phyloP scores from a whole-genome alignment of 2,888 invertebrate genomes.

The Scaptomyza parva region DNA sequence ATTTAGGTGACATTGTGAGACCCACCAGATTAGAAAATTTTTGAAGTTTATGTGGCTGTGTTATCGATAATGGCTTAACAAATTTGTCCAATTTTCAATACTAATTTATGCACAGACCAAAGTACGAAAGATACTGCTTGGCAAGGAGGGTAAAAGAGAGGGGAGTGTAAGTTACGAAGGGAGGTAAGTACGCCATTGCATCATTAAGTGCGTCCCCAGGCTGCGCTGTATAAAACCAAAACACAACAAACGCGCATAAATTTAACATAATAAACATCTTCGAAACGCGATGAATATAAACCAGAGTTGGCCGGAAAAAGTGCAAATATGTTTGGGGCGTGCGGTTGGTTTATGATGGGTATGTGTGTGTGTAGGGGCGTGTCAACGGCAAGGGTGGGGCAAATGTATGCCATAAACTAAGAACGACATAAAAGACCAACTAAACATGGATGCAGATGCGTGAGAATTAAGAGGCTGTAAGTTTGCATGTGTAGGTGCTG shows the following conservation, averaged over 20 bases:
- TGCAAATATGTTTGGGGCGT: slow-evolving; percentile 54
- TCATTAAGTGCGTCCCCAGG: slow-evolving; percentile 24
- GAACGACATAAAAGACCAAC: slow-evolving; percentile 51
- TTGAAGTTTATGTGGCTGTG: too few species aligned
- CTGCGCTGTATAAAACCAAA: slow-evolving; percentile 37
- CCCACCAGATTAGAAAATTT: too few species aligned
- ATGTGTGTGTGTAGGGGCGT: slow-evolving; percentile 15
- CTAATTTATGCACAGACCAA: background rate
- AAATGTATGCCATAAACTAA: slow-evolving; percentile 68
- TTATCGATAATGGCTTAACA: background rate
- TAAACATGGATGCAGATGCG: slow-evolving; percentile 48
- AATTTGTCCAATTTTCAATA: background rate
- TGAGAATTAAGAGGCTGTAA: slow-evolving; percentile 3
- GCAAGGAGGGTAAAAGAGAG: background rate
- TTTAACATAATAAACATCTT: slow-evolving; percentile 73
- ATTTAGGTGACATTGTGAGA: too few species aligned
- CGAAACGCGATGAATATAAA: slow-evolving; percentile 62
- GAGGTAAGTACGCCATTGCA: slow-evolving; percentile 11
- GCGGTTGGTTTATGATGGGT: slow-evolving; percentile 32
- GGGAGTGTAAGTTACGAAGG: background rate
- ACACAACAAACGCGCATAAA: slow-evolving; percentile 65
- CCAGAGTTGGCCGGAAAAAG: slow-evolving; percentile 20
- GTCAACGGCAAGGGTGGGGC: slow-evolving; percentile 15
- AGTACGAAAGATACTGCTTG: too few species aligned
- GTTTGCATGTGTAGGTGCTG: slow-evolving; percentile 2